These are phyloP conservation scores for Blastobasis adustella DNA, from an alignment of 2,888 invertebrate species.

Conservation along the genomic window DNA sequence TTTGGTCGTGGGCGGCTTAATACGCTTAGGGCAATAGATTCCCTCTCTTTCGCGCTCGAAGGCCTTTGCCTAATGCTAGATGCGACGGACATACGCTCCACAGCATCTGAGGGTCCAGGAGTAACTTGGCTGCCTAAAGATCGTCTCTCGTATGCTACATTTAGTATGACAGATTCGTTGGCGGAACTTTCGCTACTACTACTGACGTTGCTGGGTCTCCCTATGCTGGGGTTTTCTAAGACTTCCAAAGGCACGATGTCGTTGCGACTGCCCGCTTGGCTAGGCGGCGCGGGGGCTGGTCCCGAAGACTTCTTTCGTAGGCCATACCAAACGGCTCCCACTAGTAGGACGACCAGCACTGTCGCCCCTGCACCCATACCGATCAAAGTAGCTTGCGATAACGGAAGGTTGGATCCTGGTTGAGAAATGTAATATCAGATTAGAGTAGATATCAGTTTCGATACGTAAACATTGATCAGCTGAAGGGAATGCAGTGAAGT, in stretches of 20 bases:
- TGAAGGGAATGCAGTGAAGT: neutral
- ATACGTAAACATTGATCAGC: neutral
- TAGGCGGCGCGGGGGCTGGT: neutral
- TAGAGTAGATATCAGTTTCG: neutral
- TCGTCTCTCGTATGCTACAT: too few relatives aligned
- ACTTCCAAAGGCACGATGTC: too few relatives aligned
- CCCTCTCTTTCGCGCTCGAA: too few relatives aligned
- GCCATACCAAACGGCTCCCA: constrained; percentile 26
- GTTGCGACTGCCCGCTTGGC: neutral
- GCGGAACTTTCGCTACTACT: neutral
- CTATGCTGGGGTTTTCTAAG: neutral
- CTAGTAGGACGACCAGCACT: constrained; percentile 26
- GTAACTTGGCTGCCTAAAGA: too few relatives aligned
- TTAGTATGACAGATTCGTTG: neutral
- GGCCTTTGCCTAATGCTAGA: too few relatives aligned
- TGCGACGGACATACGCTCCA: too few relatives aligned
- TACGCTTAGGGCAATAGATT: too few relatives aligned
- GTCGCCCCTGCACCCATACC: constrained; percentile 36
- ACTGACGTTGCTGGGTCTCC: neutral
- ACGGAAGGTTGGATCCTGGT: constrained; percentile 3
- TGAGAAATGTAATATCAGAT: constrained; percentile 1
- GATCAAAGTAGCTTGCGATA: constrained; percentile 37
- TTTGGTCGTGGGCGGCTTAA: too few relatives aligned
- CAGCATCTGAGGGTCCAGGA: too few relatives aligned
- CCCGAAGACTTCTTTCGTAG: too few relatives aligned